Base-by-base conservation (phyloP, 2,113 vertebrate species). In the Mugil cephalus region DNA sequence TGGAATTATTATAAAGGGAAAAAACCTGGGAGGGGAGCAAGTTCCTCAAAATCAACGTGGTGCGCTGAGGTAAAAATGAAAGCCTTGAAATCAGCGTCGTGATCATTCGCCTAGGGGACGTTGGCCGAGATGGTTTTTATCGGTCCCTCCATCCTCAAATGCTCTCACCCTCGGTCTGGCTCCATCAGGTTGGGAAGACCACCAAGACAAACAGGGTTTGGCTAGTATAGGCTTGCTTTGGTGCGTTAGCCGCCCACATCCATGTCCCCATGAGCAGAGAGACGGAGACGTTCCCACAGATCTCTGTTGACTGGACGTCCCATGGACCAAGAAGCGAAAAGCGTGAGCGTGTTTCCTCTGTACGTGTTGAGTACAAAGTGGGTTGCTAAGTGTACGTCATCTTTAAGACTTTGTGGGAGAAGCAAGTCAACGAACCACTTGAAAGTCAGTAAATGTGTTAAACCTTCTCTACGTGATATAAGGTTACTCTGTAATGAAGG, bases 281-380 rank as follows among this genome's bases (percentile, higher is more conserved):
- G 69, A 82, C 65, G 64, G 70, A 82, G 53, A 76, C 6, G 58
- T 92, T 91, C 87, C 85, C 89, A 92, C 83, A 89, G 47, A 82
- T 43, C 69, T 80, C 69, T 40, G 51, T 55, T 82, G 38, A 74
- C 65, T 54, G 36, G 34, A 39, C 1, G 10, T 46, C 53, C 24
- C 34, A 8, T 66, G 67, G 77, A 79, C 36, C 30, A 38, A 48
- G 36, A 73, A 47, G 40, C n/a, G 11, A 61, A 48, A 30, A 58
- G 13, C 51, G n/a, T n/a, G n/a, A n/a, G 7, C 8, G 14, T 42
- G 21, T 60, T 77, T 71, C 70, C 42, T 65, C 52, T 65, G 10
- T 4, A 50, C 59, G 40, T 10, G 8, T 9, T 40, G 17, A 7
- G 8, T 15, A 19, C 2, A 53, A 34, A 59, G 10, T 34, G 15